phyloP scores from a whole-genome alignment of 2,888 invertebrate genomes.

The Morpho deidamia region DNA sequence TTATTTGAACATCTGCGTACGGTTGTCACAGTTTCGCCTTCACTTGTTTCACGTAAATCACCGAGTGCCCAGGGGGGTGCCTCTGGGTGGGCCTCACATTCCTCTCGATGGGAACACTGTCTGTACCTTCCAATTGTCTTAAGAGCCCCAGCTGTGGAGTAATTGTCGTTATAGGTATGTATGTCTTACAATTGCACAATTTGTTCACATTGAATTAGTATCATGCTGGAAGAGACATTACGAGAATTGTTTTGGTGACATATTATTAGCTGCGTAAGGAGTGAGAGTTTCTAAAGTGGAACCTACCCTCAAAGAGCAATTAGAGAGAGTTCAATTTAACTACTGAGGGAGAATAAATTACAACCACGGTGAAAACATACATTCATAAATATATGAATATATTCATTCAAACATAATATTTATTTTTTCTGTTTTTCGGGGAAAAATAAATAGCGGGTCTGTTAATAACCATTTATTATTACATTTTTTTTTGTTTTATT shows the following conservation, averaged over 20 bases:
- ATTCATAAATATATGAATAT: no score
- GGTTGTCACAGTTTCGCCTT: constrained; percentile 50
- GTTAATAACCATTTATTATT: no score
- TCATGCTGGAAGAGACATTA: background rate
- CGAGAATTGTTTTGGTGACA: background rate
- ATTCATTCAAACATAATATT: no score
- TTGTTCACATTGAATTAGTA: background rate
- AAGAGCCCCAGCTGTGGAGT: constrained; percentile 55
- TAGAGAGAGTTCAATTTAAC: no score
- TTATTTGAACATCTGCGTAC: constrained; percentile 15
- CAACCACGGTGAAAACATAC: no score
- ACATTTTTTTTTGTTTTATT: no score
- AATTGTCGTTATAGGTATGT: constrained; percentile 10
- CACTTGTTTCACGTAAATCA: constrained; percentile 67
- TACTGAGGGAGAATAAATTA: no score
- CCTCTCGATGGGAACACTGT: constrained; percentile 62
- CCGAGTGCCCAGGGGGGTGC: constrained; percentile 69
- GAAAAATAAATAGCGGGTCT: no score
- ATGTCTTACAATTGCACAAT: background rate
- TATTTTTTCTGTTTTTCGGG: no score
- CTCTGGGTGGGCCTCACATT: constrained; percentile 69
- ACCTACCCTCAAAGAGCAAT: no score
- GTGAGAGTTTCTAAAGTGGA: no score
- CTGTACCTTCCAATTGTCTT: constrained; percentile 57
- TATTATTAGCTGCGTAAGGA: no score